Base-by-base conservation (phyloP, 2,888 invertebrate species). In the Hartigia nigra region DNA sequence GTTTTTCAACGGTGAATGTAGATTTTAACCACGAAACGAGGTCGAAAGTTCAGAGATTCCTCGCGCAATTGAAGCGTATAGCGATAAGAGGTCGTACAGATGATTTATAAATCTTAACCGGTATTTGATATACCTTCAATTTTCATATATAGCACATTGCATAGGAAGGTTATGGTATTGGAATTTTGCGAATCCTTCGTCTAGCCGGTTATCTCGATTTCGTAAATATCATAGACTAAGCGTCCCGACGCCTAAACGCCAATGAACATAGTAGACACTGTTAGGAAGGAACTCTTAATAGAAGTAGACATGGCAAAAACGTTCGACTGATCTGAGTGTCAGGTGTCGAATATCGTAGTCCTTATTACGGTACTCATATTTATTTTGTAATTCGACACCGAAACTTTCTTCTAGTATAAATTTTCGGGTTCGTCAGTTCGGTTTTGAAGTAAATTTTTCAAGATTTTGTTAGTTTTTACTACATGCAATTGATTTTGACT, bases 11-110 rank as follows among this genome's bases (percentile, higher is more conserved):
- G 37, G 34, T 75, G 75, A 79, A 74, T 70, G 69, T 74, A 69
- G 77, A 79, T 75, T 74, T 35, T 74, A 74, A 31, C 74, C 70
- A 23, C 55, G 70, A 69, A 84, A 84, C 80, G 81, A 81, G 79
- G 83, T 82, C 82, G 82, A 84, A 81, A 84, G 84, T 83, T 85
- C 74, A 79, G 39, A 77, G 79, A 79, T 79, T 79, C 74, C 74
- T 11, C 72, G 9, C 12, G 32, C 74, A 76, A 76, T 76, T 79
- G 31, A 69, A 74, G 72, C 34, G 35, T 31, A 76, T 4, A 34
- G 9, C 32, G 72, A 34, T 72, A 72, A 55, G 55, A 55, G 55
- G 9, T 55, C 55, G 55, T 55, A 14, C 9, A 23, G 55, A 55
- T 55, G 55, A 55, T 55, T 9, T 55, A 55, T 55, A 9, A 55